A percentile compares a stretch with the other conserved stretches of the same genome.
Conservation (phyloP, 2,113 vertebrate genomes). For the Myrmecophaga tridactyla region DNA sequence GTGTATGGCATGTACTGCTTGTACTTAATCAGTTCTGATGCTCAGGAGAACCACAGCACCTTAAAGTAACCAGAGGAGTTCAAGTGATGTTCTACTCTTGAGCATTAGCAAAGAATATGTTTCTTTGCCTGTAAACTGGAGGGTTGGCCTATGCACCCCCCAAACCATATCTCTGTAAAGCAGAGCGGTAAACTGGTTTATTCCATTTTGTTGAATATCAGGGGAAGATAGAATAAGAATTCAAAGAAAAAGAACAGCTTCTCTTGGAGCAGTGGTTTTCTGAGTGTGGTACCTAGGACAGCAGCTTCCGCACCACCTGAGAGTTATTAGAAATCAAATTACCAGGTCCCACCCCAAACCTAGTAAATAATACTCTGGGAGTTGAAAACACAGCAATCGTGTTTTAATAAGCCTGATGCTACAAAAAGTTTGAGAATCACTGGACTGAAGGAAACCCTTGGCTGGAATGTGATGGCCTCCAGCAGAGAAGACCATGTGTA, state of each 20-base stretch:
- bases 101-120: not conserved
- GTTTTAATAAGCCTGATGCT: not conserved
- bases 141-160: not conserved
- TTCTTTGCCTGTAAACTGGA: not conserved
- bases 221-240: not conserved
- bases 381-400: fast-evolving
- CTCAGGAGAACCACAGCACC: fast-evolving
- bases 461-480: not conserved
- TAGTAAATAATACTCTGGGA: not conserved
- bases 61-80: not conserved
- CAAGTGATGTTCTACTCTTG: not conserved
- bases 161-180: not conserved
- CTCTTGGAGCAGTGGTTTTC: not conserved
- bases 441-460: not conserved
- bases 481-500: too few relatives aligned
- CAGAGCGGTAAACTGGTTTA: not conserved
- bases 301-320: fast-evolving
- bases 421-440: not conserved
- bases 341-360: not conserved
- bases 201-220: not conserved
- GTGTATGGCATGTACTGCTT: fast-evolving
- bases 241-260: not conserved
- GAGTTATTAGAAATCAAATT: not conserved
- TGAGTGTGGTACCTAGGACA: not conserved
- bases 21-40: fast-evolving